Conservation (phyloP, 1,140 invertebrate species). For the Papilio dardanus region DNA sequence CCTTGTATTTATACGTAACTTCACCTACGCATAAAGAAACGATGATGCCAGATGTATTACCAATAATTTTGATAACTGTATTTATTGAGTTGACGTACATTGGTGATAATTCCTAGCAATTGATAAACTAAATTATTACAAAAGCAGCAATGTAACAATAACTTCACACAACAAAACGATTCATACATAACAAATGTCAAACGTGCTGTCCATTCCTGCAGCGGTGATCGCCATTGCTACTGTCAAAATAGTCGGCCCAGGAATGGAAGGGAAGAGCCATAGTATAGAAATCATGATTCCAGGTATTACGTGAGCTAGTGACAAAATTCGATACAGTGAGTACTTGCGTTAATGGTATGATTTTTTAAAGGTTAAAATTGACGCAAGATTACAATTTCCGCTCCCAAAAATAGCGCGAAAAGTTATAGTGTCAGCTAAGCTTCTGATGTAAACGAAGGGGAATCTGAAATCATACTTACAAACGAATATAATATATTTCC, state of each 20-base stretch:
- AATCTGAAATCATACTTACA: constrained; percentile 58
- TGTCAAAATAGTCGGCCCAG: constrained; percentile 64
- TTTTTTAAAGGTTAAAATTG: too few species aligned
- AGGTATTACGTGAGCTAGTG: constrained; percentile 70
- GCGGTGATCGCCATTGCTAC: constrained; percentile 67
- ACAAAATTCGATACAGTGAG: neutral
- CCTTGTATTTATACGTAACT: constrained; percentile 61
- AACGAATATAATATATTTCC: constrained; percentile 71
- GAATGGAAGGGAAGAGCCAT: constrained; percentile 58
- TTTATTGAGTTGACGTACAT: constrained; percentile 67
- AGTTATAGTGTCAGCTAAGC: too few species aligned
- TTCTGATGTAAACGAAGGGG: too few species aligned
- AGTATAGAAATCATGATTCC: constrained; percentile 56
- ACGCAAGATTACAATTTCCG: too few species aligned
- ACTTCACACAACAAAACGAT: neutral
- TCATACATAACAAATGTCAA: constrained; percentile 74
- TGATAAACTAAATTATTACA: constrained; percentile 32
- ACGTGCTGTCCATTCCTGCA: constrained; percentile 72
- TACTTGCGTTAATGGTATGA: too few species aligned
- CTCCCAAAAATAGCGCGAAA: too few species aligned
- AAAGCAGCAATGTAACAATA: neutral
- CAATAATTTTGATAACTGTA: constrained; percentile 75
- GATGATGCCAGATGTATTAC: constrained; percentile 70
- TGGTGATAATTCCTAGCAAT: constrained; percentile 66
- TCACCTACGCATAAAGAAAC: constrained; percentile 65